These are phyloP conservation scores for Drosophila erecta DNA, from an alignment of 1,140 invertebrate genomes.

Conservation along the genomic window DNA sequence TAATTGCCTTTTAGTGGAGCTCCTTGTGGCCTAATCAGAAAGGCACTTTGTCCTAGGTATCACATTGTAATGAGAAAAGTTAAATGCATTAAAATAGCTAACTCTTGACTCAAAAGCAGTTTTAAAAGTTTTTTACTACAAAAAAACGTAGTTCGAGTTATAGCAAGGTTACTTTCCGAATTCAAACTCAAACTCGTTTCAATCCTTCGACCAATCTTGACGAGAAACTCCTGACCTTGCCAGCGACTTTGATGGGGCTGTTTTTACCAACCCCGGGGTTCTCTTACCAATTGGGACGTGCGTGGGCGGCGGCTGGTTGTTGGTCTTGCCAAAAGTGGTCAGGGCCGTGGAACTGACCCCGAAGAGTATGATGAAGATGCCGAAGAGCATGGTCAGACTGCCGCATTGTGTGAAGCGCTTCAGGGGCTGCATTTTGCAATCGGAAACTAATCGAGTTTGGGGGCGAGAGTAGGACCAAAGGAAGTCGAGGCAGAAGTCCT, in stretches of 20 bases:
- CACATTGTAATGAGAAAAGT: too few relatives aligned
- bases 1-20: not conserved
- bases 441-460: slow-evolving; percentile 18
- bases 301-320: slow-evolving; percentile 86
- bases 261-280: slow-evolving; percentile 20
- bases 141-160: too few relatives aligned
- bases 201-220: not conserved
- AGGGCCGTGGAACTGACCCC: slow-evolving; percentile 86
- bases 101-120: not conserved
- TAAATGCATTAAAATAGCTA: too few relatives aligned
- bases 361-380: slow-evolving; percentile 83
- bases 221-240: slow-evolving; percentile 35
- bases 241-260: slow-evolving; percentile 10
- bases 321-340: slow-evolving; percentile 89
- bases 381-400: slow-evolving; percentile 84
- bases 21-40: not conserved
- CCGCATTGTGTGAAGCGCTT: slow-evolving; percentile 84
- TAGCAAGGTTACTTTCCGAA: not conserved
- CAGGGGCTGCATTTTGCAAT: slow-evolving; percentile 77
- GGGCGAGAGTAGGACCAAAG: not conserved
- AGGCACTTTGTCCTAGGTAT: not conserved
- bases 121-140: too few relatives aligned
- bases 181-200: not conserved
- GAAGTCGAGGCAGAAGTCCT: not conserved
- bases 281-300: slow-evolving; percentile 86